phyloP scores from a whole-genome alignment of 2,888 invertebrate genomes.

The Drosophila mimetica region DNA sequence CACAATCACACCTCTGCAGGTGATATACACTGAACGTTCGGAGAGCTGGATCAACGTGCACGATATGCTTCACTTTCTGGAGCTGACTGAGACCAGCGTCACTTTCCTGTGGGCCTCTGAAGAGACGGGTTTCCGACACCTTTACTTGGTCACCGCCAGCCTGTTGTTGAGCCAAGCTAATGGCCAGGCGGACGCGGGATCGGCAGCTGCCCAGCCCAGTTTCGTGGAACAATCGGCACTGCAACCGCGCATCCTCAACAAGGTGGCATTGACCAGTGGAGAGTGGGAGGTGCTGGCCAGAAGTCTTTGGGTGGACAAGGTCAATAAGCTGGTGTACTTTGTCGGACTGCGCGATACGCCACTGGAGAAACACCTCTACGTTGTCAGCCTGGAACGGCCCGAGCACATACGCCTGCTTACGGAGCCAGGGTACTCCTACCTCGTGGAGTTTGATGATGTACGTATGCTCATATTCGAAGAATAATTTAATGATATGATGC shows the following conservation, averaged over 20 bases:
- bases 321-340: constrained; percentile 93
- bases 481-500: neutral
- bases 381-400: constrained; percentile 89
- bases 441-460: constrained; percentile 92
- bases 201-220: constrained; percentile 64
- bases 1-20: constrained; percentile 83
- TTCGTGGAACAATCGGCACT: constrained; percentile 78
- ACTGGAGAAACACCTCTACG: constrained; percentile 96
- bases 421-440: constrained; percentile 93
- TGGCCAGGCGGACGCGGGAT: constrained; percentile 78
- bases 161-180: constrained; percentile 83
- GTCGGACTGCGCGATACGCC: constrained; percentile 95
- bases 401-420: constrained; percentile 91
- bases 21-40: constrained; percentile 85
- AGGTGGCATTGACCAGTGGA: constrained; percentile 91
- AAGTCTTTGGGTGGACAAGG: constrained; percentile 94
- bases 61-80: constrained; percentile 93
- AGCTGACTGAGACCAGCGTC: constrained; percentile 84
- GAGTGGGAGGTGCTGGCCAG: constrained; percentile 97
- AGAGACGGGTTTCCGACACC: constrained; percentile 94
- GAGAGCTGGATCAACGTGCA: constrained; percentile 98
- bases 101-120: constrained; percentile 97
- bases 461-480: constrained; percentile 3
- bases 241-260: constrained; percentile 88
- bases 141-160: constrained; percentile 91